Percentiles rank a stretch among this genome's conserved stretches.
Conservation (phyloP, 2,113 vertebrate species). For the zebrafish (Danio rerio) region DNA sequence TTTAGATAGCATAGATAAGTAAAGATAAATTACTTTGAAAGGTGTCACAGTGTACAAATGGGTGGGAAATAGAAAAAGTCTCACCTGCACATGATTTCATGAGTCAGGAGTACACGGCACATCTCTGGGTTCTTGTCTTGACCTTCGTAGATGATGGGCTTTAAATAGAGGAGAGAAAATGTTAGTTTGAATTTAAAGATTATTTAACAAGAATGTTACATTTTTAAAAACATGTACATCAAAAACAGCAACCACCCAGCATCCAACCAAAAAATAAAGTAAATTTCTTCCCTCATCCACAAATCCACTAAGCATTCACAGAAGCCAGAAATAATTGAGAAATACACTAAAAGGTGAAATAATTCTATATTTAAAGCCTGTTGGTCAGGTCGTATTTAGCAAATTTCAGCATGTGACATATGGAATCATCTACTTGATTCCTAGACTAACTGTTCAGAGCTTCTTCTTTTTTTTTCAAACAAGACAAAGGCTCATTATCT, state of each 20-base stretch:
- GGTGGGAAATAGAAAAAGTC: constrained; percentile 56
- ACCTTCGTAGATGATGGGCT: constrained; percentile 97
- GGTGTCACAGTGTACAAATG: no score
- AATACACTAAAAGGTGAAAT: constrained; percentile 35
- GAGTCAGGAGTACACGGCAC: constrained; percentile 97
- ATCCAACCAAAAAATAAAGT: background rate
- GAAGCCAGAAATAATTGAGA: constrained; percentile 28
- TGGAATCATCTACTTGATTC: constrained; percentile 40
- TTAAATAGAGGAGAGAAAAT: constrained; percentile 64
- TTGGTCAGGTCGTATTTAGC: constrained; percentile 50
- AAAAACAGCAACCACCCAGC: background rate
- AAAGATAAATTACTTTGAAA: background rate
- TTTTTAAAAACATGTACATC: background rate
- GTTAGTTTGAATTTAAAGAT: background rate
- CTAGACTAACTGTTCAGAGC: constrained; percentile 18
- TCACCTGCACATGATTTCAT: constrained; percentile 99
- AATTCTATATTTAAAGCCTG: constrained; percentile 50
- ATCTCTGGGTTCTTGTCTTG: constrained; percentile 99
- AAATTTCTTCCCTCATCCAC: constrained; percentile 3
- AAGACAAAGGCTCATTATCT: constrained; percentile 1
- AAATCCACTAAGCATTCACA: constrained; percentile 1
- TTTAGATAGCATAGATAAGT: no score
- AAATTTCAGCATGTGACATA: constrained; percentile 49
- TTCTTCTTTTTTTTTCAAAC: constrained; percentile 3
- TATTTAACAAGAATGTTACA: background rate